phyloP scores from a whole-genome alignment of 2,113 vertebrate species.

The Mesoclemmys tuberculata region DNA sequence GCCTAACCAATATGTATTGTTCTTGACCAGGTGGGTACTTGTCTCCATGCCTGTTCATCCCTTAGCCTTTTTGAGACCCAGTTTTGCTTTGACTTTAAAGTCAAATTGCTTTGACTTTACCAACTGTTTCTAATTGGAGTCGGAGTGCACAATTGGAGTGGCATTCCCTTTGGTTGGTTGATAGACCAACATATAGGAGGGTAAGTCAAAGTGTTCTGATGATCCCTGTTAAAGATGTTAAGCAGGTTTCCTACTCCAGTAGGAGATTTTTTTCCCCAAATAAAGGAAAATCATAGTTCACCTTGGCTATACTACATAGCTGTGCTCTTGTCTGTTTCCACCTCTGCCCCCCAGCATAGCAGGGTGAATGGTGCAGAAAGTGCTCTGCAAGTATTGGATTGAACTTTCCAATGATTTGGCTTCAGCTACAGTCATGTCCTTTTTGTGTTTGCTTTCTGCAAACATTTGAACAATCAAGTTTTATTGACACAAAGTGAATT shows the following conservation, averaged over 20 bases:
- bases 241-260: not conserved
- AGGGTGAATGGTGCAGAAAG: not conserved
- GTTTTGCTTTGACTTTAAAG: not conserved
- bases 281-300: not conserved
- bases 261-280: accelerated
- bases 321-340: not conserved
- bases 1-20: accelerated
- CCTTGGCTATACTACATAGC: not conserved
- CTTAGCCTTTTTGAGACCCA: too few species aligned
- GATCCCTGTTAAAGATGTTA: not conserved
- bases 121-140: too few species aligned
- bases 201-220: not conserved
- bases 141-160: not conserved
- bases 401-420: not conserved
- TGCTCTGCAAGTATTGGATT: not conserved
- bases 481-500: not conserved
- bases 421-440: not conserved
- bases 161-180: not conserved
- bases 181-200: not conserved
- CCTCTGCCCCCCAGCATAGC: not conserved
- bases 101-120: not conserved
- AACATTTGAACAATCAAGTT: not conserved
- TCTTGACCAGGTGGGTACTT: not conserved
- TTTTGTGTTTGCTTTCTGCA: not conserved
- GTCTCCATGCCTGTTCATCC: too few species aligned